These are phyloP conservation scores for Patella vulgata DNA, from an alignment of 1,140 invertebrate species.

Conservation along the genomic window DNA sequence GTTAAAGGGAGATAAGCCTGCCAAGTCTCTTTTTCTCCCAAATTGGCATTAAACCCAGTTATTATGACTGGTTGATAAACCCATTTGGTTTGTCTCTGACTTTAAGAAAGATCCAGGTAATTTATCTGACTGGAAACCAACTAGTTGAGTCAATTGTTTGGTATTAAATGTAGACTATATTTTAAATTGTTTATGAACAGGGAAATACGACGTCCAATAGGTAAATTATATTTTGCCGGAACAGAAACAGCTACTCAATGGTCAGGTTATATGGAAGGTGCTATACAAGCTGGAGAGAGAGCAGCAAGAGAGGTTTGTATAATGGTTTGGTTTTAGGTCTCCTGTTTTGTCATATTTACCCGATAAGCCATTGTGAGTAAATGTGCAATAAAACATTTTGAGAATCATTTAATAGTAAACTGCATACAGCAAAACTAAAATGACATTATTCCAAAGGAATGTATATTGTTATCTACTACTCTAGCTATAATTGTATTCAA, in stretches of 20 bases:
- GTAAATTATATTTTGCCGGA: conserved; percentile 69
- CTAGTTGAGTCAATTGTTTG: too few species aligned
- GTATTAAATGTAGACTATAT: too few species aligned
- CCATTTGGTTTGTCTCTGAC: too few species aligned
- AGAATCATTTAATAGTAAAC: neutral
- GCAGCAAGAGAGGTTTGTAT: conserved; percentile 69
- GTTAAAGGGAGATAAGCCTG: too few species aligned
- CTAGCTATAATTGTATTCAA: too few species aligned
- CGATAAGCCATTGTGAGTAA: neutral
- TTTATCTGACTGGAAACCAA: too few species aligned
- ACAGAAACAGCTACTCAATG: conserved; percentile 71
- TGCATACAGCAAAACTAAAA: neutral
- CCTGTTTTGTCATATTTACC: neutral
- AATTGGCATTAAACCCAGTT: too few species aligned
- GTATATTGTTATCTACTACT: neutral
- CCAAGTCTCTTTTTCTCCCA: too few species aligned
- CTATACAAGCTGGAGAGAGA: conserved; percentile 69
- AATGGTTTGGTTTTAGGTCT: neutral
- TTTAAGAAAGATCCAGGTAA: too few species aligned
- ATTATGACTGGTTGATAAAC: too few species aligned
- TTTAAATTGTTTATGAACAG: too few species aligned
- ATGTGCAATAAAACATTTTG: neutral
- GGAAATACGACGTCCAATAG: conserved; percentile 51
- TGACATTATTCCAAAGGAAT: neutral
- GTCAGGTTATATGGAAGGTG: conserved; percentile 72